Percentiles rank a stretch among this genome's conserved stretches.
Conservation (phyloP, 2,113 vertebrate genomes). For the Phylloscopus whistleri region DNA sequence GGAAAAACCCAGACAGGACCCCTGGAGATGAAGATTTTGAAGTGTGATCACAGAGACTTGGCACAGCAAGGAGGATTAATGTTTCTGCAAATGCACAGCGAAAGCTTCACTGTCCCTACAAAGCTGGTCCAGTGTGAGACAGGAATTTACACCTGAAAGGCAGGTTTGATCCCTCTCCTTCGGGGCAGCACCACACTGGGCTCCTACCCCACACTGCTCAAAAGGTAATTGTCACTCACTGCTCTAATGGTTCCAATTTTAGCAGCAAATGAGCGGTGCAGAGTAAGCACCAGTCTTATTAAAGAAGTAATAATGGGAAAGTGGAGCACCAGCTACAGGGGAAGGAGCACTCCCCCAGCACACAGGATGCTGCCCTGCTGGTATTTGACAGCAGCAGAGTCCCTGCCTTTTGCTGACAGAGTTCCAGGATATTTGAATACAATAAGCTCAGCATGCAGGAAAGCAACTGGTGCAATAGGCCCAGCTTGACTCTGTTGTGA, state of each 20-base stretch:
- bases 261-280: slow-evolving; percentile 56
- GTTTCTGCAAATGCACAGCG: neutral
- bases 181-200: neutral
- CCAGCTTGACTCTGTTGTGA: neutral
- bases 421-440: neutral
- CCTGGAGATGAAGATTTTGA: slow-evolving; percentile 19
- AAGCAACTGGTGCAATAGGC: neutral
- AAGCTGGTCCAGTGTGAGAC: neutral
- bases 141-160: neutral
- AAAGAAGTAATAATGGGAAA: slow-evolving; percentile 64
- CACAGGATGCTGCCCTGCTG: neutral
- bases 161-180: neutral
- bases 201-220: neutral
- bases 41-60: slow-evolving; percentile 16
- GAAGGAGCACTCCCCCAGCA: neutral
- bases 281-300: slow-evolving; percentile 37
- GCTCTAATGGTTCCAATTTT: slow-evolving; percentile 57
- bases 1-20: neutral
- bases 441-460: neutral
- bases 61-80: slow-evolving; percentile 27
- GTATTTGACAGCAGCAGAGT: neutral
- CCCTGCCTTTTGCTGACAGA: neutral
- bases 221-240: slow-evolving; percentile 43
- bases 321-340: neutral
- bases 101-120: neutral